Evolutionary conservation across 2,888 invertebrate genomes (phyloP).

Genomic region (Dermolepida albohirtum): DNA sequence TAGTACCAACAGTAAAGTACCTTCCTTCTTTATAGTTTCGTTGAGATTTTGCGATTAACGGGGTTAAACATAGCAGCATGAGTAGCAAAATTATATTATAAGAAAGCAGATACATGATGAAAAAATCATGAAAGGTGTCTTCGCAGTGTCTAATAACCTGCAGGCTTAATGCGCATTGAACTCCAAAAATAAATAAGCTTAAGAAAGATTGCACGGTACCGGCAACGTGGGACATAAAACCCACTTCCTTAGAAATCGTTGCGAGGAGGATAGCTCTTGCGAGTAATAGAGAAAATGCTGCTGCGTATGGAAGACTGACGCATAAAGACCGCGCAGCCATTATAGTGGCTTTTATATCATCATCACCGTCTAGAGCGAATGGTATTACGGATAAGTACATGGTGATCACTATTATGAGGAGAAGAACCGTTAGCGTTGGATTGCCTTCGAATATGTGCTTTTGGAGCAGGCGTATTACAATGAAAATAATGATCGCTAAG

Average conservation of each 20-base stretch:
- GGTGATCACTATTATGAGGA: slow-evolving; percentile 66
- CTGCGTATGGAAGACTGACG: slow-evolving; percentile 71
- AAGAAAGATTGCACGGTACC: slow-evolving; percentile 76
- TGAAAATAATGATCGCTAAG: slow-evolving; percentile 74
- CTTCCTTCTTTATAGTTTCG: slow-evolving; percentile 78
- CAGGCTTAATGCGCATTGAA: slow-evolving; percentile 70
- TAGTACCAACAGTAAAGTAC: slow-evolving; percentile 68
- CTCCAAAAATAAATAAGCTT: slow-evolving; percentile 73
- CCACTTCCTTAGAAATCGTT: slow-evolving; percentile 74
- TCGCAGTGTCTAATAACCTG: slow-evolving; percentile 66
- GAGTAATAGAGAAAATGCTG: slow-evolving; percentile 74
- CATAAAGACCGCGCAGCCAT: slow-evolving; percentile 71
- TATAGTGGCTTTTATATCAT: slow-evolving; percentile 58
- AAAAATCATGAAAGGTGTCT: slow-evolving; percentile 66
- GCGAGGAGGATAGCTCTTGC: slow-evolving; percentile 75
- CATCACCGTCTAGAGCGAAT: slow-evolving; percentile 64
- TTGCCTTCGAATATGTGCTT: slow-evolving; percentile 77
- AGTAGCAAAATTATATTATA: slow-evolving; percentile 74
- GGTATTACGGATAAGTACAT: slow-evolving; percentile 68
- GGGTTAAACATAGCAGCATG: slow-evolving; percentile 69
- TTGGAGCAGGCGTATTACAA: slow-evolving; percentile 73
- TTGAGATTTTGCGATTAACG: slow-evolving; percentile 73
- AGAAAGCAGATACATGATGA: slow-evolving; percentile 66
- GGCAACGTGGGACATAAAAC: slow-evolving; percentile 77
- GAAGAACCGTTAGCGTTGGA: slow-evolving; percentile 68